Base-by-base conservation (phyloP, 2,888 invertebrate genomes). In the Diaprepes abbreviatus region DNA sequence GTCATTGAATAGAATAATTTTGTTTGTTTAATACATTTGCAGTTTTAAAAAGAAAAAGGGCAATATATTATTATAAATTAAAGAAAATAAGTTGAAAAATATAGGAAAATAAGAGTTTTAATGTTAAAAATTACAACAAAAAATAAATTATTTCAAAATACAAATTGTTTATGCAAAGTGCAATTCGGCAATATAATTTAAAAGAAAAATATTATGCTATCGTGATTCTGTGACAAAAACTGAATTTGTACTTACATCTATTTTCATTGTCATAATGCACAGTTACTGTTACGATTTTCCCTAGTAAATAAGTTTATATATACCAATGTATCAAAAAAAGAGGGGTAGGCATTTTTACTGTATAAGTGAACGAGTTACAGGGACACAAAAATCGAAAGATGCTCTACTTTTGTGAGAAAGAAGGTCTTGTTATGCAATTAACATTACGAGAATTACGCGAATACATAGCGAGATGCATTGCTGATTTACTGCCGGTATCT, bases 201-300 rank as follows among this genome's bases (percentile, higher is more conserved):
- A n/a, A n/a, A n/a, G n/a, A n/a, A n/a, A n/a, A n/a, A n/a, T n/a
- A n/a, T n/a, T n/a, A n/a, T n/a, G n/a, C n/a, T n/a, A n/a, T n/a
- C n/a, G n/a, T n/a, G n/a, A n/a, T n/a, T n/a, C n/a, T n/a, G n/a
- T n/a, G n/a, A 12, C 14, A 33, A 28, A 54, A 16, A 9, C 24
- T 48, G 31, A 7, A 9, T 24, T 2, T 14, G 33, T 55, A 55
- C 62, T 62, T 52, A 62, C 62, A 38, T 4, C 19, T 24, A 62
- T 62, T 35, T 52, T 52, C 62, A 62, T 62, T 12, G 21, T 62
- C 36, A 9, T n/a, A 21, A 52, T 33, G 28, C 62, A 52, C 52
- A 16, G 24, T 28, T 62, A 62, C 52, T 62, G 62, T 7, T 19
- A 62, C 33, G 24, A 50, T 38, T 52, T 40, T 50, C 52, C 52